Percentiles rank a stretch among this genome's conserved stretches.
These are phyloP conservation scores for Tethea ocularis DNA, from an alignment of 2,888 invertebrate species.

Conservation along the genomic window DNA sequence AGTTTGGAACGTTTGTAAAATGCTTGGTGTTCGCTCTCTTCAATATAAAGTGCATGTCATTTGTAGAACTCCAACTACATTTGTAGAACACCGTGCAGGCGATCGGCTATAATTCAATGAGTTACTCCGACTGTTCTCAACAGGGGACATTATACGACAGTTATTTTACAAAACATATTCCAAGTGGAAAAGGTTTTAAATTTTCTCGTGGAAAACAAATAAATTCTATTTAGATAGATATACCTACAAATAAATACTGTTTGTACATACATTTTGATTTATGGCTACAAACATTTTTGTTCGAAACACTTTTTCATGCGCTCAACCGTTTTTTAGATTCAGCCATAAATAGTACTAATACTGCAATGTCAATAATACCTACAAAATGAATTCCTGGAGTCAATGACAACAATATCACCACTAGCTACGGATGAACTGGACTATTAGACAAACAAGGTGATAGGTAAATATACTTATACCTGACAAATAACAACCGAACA, in stretches of 20 bases:
- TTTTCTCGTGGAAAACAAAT: not conserved
- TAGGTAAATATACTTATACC: conserved; percentile 24
- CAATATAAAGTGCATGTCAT: not conserved
- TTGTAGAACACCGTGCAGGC: too few species aligned
- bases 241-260: too few species aligned
- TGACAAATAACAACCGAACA: conserved; percentile 8
- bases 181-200: not conserved
- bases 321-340: too few species aligned
- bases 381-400: too few species aligned
- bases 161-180: not conserved
- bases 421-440: not conserved
- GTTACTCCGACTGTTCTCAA: not conserved
- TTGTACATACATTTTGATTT: too few species aligned
- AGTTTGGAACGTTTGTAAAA: not conserved
- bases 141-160: not conserved
- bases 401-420: too few species aligned
- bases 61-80: not conserved
- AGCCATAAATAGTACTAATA: too few species aligned
- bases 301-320: too few species aligned
- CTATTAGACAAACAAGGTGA: conserved; percentile 9
- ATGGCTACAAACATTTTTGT: too few species aligned
- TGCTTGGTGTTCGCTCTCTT: not conserved
- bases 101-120: not conserved
- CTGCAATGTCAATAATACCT: too few species aligned
- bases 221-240: too few species aligned